Base-by-base conservation (phyloP, 2,113 vertebrate genomes). In the Anoplopoma fimbria region DNA sequence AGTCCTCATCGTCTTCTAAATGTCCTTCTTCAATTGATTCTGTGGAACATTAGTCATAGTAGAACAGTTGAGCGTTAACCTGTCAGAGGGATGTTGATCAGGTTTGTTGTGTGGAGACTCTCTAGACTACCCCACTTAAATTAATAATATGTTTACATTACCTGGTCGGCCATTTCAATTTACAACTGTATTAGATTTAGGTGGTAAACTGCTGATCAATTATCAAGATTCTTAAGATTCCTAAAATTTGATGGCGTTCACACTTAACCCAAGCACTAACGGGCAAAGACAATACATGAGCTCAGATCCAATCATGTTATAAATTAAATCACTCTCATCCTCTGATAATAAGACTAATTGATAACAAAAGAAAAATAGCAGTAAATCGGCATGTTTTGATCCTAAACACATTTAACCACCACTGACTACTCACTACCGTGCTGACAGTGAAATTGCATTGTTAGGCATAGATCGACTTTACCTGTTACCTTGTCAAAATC, bases 401-500 rank as follows among this genome's bases (percentile, higher is more conserved):
- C 36, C 38, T 64, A 13, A 74, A 60, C 17, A n/a, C 3, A 62
- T 38, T 74, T 10, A 55, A 33, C 5, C 38, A 61, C 12, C 40
- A 40, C 45, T 62, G 42, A n/a, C 45, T 33, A 17, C 42, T 65
- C 72, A 80, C 25, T 49, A 42, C 51, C 67, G 60, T 67, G 67
- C 62, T 47, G 51, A 34, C 3, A 4, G 61, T 74, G 60, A 27
- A 83, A 77, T 60, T 69, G 33, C 21, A 68, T 72, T 71, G 17
- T 78, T 27, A 25, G 47, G 45, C 25, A 64, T 40, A 15, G 27
- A 70, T 73, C 0, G 17, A 79, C 77, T 83, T 89, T 90, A 91
- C 92, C 89, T 92, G 69, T 57, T 72, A 65, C 49, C 77, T 81
- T 81, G 74, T 87, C 75, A 73, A 65, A 81, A 77, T 73, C 82